A percentile compares a stretch with the other conserved stretches of the same genome.
Conservation (phyloP, 2,888 invertebrate genomes). For the Caenorhabditis panamensis region DNA sequence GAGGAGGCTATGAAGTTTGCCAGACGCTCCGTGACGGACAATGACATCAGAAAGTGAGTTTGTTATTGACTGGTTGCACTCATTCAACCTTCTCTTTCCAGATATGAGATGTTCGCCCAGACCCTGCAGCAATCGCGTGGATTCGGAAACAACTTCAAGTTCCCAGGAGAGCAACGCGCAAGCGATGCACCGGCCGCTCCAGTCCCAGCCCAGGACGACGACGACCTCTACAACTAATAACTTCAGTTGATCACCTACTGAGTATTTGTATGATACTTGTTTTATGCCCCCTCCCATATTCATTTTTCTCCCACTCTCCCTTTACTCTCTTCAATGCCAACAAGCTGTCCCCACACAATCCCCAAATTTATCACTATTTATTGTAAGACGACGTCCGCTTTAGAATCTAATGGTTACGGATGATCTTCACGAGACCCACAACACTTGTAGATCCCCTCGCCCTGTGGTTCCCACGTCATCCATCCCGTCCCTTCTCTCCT, state of each 20-base stretch:
- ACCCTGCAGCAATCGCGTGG: conserved; percentile 99
- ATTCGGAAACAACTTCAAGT: conserved; percentile 94
- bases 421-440: conserved; percentile 30
- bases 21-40: conserved; percentile 94
- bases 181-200: conserved; percentile 16
- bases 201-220: conserved; percentile 20
- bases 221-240: conserved; percentile 45
- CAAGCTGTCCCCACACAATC: not conserved
- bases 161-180: conserved; percentile 71
- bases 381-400: conserved; percentile 38
- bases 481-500: not conserved
- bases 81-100: too few species aligned
- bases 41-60: conserved; percentile 92
- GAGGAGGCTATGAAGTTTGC: conserved; percentile 86
- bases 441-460: conserved; percentile 26
- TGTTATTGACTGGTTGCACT: not conserved
- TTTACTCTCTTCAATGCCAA: conserved; percentile 29
- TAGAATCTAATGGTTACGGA: conserved; percentile 50
- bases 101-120: conserved; percentile 99
- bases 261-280: conserved; percentile 45
- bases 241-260: not conserved
- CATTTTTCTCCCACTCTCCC: not conserved
- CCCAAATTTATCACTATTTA: conserved; percentile 38
- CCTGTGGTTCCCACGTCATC: conserved; percentile 22
- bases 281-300: conserved; percentile 17